Conservation (phyloP, 2,113 vertebrate species). For the Cyphomyrus discorhynchus region DNA sequence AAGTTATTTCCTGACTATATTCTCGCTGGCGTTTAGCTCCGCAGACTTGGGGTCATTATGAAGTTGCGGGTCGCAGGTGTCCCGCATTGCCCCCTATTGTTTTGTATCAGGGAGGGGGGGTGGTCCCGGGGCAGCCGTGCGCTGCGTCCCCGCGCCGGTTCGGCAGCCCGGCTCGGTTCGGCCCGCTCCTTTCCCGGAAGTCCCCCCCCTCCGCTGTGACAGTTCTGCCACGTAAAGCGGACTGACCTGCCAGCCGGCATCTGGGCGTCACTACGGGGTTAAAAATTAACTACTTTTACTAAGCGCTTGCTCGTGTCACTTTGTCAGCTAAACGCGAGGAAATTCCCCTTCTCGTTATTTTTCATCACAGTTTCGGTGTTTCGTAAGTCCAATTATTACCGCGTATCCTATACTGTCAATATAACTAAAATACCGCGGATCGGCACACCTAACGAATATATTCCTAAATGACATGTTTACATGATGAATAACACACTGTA, state of each 20-base stretch:
- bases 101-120: neutral
- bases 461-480: neutral
- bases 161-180: neutral
- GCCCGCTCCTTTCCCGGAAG: neutral
- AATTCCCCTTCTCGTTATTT: neutral
- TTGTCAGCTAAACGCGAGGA: neutral
- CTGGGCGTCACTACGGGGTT: neutral
- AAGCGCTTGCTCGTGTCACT: neutral
- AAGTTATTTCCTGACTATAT: neutral
- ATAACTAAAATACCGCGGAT: neutral
- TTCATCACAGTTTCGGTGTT: neutral
- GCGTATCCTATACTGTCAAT: neutral
- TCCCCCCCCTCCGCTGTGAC: neutral
- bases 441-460: neutral
- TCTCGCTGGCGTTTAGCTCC: neutral
- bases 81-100: neutral
- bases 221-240: constrained; percentile 54
- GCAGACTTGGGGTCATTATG: neutral
- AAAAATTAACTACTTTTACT: neutral
- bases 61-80: neutral
- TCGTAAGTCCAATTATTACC: neutral
- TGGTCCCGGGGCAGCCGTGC: neutral
- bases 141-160: neutral
- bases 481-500: neutral
- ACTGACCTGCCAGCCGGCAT: neutral